Base-by-base conservation (phyloP, 2,113 vertebrate genomes). In the Hypanus sabinus region DNA sequence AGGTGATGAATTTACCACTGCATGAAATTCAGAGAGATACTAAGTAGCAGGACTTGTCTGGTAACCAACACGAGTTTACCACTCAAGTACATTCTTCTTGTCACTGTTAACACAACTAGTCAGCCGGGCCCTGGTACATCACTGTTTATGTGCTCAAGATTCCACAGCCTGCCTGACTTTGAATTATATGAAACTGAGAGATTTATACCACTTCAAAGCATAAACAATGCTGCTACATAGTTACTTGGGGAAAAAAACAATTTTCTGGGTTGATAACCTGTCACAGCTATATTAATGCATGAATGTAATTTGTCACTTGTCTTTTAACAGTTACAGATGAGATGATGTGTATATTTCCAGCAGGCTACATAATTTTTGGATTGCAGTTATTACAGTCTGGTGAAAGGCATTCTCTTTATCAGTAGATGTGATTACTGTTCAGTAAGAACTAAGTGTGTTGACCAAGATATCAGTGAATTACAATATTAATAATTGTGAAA, bases 281-380 rank as follows among this genome's bases (percentile, higher is more conserved):
- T 85, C 55, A 87, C 46, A 62, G 85, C 14, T 65, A n/a, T 1
- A 30, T 90, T 60, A 90, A 65, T 90, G 85, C 57, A 88, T 88
- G 85, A 62, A 90, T 30, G 22, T 33, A 65, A 90, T 65, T 68
- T 33, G 60, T 65, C 12, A 60, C 30, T 20, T 62, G 57, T 65
- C 85, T 90, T 65, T 60, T 65, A 12, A 90, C 85, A 62, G 30
- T 88, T 65, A 62, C 14, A 90, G 30, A 90, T 90, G 85, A 90
- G 60, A 33, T 65, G 85, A 90, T 14, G 30, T 33, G 85, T 57
- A 90, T 90, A 90, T 90, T 90, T 90, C 85, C 60, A 65, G 57
- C 18, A 65, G 60, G 57, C 16, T 90, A n/a, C n/a, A 90, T 22
- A 65, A 90, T 90, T 88, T 12, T 62, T 88, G 57, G 55, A 62